These are phyloP conservation scores for Drosophila nebulosa DNA, from an alignment of 1,140 invertebrate genomes.

Conservation along the genomic window DNA sequence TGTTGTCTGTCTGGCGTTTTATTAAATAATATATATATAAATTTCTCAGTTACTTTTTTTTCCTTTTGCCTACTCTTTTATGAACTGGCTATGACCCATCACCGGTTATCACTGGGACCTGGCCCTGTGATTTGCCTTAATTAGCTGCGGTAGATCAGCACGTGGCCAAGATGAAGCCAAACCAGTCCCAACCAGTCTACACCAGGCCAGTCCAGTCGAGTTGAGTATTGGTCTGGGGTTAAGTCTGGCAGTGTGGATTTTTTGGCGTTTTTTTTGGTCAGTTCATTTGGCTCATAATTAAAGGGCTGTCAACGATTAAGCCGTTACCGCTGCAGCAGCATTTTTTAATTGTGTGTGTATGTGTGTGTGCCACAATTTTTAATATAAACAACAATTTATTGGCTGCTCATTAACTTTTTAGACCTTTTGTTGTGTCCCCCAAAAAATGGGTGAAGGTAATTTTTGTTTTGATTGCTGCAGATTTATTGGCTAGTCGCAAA, in stretches of 20 bases:
- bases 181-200: too few relatives aligned
- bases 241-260: not conserved
- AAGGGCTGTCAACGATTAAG: constrained; percentile 41
- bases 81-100: constrained; percentile 55
- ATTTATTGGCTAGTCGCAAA: constrained; percentile 4
- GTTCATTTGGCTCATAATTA: constrained; percentile 46
- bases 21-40: constrained; percentile 63
- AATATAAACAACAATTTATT: constrained; percentile 54
- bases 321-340: not conserved
- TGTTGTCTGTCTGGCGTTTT: constrained; percentile 51
- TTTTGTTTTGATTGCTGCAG: constrained; percentile 33
- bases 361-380: not conserved
- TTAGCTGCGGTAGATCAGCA: constrained; percentile 55
- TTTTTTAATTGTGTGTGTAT: constrained; percentile 6
- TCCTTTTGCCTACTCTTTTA: constrained; percentile 40
- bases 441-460: constrained; percentile 18
- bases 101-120: constrained; percentile 23
- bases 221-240: not conserved
- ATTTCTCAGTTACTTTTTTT: constrained; percentile 5
- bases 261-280: not conserved
- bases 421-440: constrained; percentile 4
- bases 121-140: constrained; percentile 73
- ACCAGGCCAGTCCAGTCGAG: constrained; percentile 13
- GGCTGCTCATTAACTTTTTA: constrained; percentile 54
- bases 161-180: constrained; percentile 20